Conservation (phyloP, 2,113 vertebrate genomes). For the Setophaga petechia region DNA sequence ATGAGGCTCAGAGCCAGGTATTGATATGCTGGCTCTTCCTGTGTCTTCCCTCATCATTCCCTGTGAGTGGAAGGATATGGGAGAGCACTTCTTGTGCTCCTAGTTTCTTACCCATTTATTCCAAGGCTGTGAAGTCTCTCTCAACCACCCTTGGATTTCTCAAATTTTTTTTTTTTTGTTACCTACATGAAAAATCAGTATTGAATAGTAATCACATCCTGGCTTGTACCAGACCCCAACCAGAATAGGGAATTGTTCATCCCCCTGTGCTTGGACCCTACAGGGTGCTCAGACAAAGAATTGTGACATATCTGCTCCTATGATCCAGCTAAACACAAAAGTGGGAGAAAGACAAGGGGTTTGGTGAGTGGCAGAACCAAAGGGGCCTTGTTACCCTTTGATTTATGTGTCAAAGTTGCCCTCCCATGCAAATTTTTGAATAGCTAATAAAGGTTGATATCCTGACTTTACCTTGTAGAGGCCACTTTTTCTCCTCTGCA, state of each 20-base stretch:
- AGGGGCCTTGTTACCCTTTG: not conserved
- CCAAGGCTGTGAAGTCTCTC: not conserved
- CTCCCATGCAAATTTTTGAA: not conserved
- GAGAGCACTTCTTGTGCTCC: not conserved
- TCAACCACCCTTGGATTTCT: not conserved
- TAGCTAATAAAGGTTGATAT: not conserved
- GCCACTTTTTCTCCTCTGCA: not conserved
- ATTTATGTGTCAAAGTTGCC: not conserved
- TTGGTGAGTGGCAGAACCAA: not conserved
- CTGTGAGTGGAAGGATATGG: not conserved
- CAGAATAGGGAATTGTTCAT: not conserved
- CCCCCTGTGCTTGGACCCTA: too few species aligned
- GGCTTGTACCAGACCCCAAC: not conserved
- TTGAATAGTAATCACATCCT: not conserved
- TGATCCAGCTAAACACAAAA: not conserved
- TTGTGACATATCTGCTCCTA: not conserved
- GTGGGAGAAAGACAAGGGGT: not conserved
- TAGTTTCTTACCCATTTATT: not conserved
- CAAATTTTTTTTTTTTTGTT: not conserved
- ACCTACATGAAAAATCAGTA: not conserved
- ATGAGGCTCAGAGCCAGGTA: not conserved
- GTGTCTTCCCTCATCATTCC: not conserved
- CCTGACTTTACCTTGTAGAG: not conserved
- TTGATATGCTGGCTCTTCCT: not conserved
- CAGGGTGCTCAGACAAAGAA: not conserved